Conservation (phyloP, 2,888 invertebrate species). For the Orchestes rusci region DNA sequence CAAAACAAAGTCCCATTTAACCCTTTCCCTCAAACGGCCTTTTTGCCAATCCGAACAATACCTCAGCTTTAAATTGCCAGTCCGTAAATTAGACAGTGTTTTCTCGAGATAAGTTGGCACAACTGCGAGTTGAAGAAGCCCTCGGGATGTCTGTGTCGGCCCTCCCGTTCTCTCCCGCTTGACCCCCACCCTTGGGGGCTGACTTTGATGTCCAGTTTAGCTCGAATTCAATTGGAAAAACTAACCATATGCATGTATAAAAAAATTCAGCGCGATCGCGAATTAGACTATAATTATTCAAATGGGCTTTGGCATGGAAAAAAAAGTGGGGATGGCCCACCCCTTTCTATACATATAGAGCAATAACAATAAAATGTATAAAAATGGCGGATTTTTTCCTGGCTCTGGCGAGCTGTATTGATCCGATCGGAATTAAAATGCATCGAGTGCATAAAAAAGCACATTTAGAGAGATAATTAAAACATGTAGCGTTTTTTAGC, state of each 20-base stretch:
- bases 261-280: neutral
- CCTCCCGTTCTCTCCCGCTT: conserved; percentile 2
- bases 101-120: conserved; percentile 41
- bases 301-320: conserved; percentile 1
- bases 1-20: too few relatives aligned
- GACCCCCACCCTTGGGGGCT: conserved; percentile 15
- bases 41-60: conserved; percentile 2
- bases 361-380: conserved; percentile 24
- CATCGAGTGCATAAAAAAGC: conserved; percentile 23
- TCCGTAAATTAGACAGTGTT: conserved; percentile 42
- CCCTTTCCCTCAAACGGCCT: too few relatives aligned
- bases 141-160: conserved; percentile 21
- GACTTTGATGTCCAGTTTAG: conserved; percentile 24
- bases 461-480: conserved; percentile 23
- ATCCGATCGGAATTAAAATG: conserved; percentile 23
- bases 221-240: too few relatives aligned
- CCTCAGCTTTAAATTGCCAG: conserved; percentile 32
- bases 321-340: conserved; percentile 3
- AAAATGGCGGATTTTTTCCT: conserved; percentile 22
- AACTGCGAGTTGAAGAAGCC: conserved; percentile 24
- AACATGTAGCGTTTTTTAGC: conserved; percentile 23
- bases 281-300: conserved; percentile 7
- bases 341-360: conserved; percentile 7
- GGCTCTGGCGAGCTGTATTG: conserved; percentile 15
- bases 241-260: too few relatives aligned